phyloP scores from a whole-genome alignment of 2,888 invertebrate species.

The Leptura quadrifasciata region DNA sequence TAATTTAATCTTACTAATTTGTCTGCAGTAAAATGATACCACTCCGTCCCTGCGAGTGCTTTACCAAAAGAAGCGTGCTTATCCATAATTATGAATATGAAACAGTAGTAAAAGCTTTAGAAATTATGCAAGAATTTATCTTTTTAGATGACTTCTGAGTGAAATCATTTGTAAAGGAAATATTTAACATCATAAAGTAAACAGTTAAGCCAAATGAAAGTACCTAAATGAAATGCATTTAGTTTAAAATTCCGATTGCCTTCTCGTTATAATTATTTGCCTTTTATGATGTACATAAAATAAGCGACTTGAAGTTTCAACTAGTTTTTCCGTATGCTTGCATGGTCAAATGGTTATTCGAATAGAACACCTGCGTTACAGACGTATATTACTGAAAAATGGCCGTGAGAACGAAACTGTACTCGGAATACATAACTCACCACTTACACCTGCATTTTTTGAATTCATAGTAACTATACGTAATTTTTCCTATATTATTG shows the following conservation, averaged over 20 bases:
- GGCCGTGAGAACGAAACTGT: conserved; percentile 56
- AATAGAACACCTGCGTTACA: conserved; percentile 62
- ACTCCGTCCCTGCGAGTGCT: neutral
- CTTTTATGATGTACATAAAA: conserved; percentile 53
- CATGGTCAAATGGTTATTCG: conserved; percentile 53
- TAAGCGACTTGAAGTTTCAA: conserved; percentile 51
- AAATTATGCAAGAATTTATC: conserved; percentile 21
- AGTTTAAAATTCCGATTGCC: conserved; percentile 17
- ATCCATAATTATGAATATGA: conserved; percentile 25
- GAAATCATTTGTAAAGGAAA: conserved; percentile 12
- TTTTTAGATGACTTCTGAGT: conserved; percentile 3
- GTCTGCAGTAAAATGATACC: neutral
- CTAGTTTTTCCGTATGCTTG: conserved; percentile 56
- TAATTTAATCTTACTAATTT: no score
- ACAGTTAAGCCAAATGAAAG: conserved; percentile 18
- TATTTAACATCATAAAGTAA: conserved; percentile 32
- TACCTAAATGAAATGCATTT: conserved; percentile 18
- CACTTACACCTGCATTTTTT: conserved; percentile 8
- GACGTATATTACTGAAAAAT: conserved; percentile 47
- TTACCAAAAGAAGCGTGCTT: conserved; percentile 20
- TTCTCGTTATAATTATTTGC: conserved; percentile 48
- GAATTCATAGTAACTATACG: neutral
- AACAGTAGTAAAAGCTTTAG: conserved; percentile 16
- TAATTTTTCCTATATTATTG: neutral
- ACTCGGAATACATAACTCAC: conserved; percentile 45